Conservation (phyloP, 2,797 vertebrate species). For the Mormyrops attenuatus region DNA sequence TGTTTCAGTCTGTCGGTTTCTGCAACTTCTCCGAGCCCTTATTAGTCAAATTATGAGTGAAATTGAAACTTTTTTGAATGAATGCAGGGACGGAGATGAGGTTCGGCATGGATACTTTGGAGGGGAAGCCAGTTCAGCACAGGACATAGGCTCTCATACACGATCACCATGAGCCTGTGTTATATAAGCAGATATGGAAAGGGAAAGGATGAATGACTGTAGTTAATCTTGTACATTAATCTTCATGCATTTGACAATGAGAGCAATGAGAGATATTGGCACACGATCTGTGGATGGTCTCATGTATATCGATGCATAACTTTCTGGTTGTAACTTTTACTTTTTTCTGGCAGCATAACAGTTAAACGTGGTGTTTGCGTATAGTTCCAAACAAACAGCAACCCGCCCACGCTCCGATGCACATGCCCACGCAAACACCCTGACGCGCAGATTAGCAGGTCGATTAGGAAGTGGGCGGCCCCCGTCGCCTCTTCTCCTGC, state of each 20-base stretch:
- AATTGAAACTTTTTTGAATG: neutral
- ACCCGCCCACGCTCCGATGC: neutral
- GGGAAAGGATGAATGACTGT: neutral
- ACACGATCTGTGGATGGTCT: neutral
- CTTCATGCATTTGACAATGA: neutral
- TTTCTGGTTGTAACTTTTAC: neutral
- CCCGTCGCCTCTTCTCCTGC: neutral
- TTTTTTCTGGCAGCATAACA: neutral
- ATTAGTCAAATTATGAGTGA: neutral
- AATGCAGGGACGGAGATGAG: neutral
- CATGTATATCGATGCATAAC: neutral
- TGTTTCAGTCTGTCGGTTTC: neutral
- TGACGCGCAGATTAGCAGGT: neutral
- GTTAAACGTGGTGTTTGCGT: neutral
- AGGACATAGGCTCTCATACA: neutral
- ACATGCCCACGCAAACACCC: neutral
- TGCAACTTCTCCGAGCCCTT: neutral
- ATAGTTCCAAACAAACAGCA: neutral
- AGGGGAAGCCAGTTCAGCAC: neutral
- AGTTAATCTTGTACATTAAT: neutral
- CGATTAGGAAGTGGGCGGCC: neutral
- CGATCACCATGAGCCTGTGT: neutral
- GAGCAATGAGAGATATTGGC: neutral
- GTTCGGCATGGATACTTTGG: neutral
- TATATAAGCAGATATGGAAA: slow-evolving; percentile 1